phyloP scores from a whole-genome alignment of 2,888 invertebrate species.

The Didymodactylos carnosus region DNA sequence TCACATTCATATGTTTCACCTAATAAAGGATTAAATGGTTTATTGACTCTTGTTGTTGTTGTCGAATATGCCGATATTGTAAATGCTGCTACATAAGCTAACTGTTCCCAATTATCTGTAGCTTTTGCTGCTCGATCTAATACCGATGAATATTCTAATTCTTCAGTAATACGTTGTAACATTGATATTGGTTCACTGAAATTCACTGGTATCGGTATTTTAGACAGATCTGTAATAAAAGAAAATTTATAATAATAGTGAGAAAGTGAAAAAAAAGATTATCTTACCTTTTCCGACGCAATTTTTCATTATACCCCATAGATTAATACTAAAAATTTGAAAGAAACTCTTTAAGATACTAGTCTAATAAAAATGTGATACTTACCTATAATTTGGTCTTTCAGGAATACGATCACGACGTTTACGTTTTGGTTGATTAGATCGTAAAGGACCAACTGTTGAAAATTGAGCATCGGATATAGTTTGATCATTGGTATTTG shows the following conservation, averaged over 20 bases:
- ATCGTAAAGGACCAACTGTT: background rate
- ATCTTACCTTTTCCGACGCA: conserved; percentile 98
- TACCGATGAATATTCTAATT: conserved; percentile 81
- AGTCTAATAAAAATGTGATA: background rate
- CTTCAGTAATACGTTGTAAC: conserved; percentile 89
- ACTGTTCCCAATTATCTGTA: conserved; percentile 67
- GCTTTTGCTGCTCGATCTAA: conserved; percentile 70
- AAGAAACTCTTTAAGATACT: background rate
- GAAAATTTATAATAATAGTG: too few species aligned
- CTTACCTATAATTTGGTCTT: conserved; percentile 40
- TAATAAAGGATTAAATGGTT: conserved; percentile 87
- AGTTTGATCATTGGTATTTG: background rate
- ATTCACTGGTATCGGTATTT: conserved; percentile 97
- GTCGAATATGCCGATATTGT: conserved; percentile 48
- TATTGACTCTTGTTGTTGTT: conserved; percentile 53
- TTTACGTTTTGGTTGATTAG: conserved; percentile 31
- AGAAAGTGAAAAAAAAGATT: too few species aligned
- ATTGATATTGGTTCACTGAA: conserved; percentile 97
- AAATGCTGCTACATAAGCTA: conserved; percentile 84
- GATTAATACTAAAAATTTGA: conserved; percentile 51
- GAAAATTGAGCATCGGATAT: too few species aligned
- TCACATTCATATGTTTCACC: conserved; percentile 96
- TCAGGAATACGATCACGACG: conserved; percentile 66
- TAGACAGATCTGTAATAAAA: conserved; percentile 91
- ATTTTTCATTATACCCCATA: conserved; percentile 99